Evolutionary conservation across 2,888 invertebrate species (phyloP).

Genomic region (Panopea generosa): DNA sequence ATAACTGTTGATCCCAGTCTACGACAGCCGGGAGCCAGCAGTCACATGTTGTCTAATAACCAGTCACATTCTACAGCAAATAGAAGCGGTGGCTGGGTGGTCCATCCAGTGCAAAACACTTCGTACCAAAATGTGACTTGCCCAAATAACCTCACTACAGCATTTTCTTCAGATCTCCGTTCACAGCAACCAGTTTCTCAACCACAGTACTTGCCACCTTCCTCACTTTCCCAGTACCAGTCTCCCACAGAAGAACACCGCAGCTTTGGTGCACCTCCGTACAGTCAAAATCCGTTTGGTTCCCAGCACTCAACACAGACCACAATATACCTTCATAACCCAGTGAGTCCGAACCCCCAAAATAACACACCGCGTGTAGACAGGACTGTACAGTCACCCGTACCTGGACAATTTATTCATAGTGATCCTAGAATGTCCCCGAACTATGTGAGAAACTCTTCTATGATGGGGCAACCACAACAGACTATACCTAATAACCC

Average conservation of each 20-base stretch:
- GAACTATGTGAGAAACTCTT: constrained; percentile 16
- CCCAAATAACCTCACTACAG: constrained; percentile 31
- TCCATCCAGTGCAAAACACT: constrained; percentile 35
- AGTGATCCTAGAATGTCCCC: constrained; percentile 37
- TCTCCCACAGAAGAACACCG: constrained; percentile 48
- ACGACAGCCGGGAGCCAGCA: not conserved
- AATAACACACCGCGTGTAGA: constrained; percentile 27
- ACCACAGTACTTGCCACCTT: constrained; percentile 27
- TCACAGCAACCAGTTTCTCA: constrained; percentile 25
- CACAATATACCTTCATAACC: constrained; percentile 58
- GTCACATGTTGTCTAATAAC: not conserved
- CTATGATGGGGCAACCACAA: constrained; percentile 17
- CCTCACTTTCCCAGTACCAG: constrained; percentile 33
- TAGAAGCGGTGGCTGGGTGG: constrained; percentile 32
- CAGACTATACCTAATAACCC: constrained; percentile 10
- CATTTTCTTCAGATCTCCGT: constrained; percentile 37
- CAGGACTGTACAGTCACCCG: constrained; percentile 32
- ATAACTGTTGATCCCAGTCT: constrained; percentile 36
- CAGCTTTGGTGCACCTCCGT: constrained; percentile 13
- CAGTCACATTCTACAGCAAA: constrained; percentile 26
- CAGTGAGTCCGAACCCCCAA: constrained; percentile 37
- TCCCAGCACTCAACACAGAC: constrained; percentile 64
- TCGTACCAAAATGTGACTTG: constrained; percentile 46
- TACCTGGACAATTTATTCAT: constrained; percentile 12
- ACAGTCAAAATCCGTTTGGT: constrained; percentile 28